phyloP scores from a whole-genome alignment of 2,888 invertebrate genomes.

The Harmothoe impar region DNA sequence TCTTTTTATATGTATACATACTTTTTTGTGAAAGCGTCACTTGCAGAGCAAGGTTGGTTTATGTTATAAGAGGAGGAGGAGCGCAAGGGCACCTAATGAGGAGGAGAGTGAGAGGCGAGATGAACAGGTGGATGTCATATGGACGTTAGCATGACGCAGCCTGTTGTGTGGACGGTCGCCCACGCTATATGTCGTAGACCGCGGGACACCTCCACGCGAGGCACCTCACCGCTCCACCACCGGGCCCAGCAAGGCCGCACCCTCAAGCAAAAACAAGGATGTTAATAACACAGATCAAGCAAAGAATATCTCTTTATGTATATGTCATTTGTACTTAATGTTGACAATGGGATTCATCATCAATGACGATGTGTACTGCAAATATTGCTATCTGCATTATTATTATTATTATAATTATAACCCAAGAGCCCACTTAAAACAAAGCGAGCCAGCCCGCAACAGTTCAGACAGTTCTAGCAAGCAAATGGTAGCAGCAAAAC shows the following conservation, averaged over 20 bases:
- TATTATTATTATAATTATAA: too few relatives aligned
- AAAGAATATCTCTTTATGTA: slow-evolving; percentile 40
- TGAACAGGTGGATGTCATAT: not conserved
- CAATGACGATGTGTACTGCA: not conserved
- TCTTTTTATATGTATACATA: slow-evolving; percentile 6
- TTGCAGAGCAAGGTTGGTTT: slow-evolving; percentile 16
- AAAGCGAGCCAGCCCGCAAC: not conserved
- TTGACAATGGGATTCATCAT: not conserved
- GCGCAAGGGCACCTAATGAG: not conserved
- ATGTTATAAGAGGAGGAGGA: not conserved
- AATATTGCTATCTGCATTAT: slow-evolving; percentile 2
- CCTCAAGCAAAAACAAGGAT: slow-evolving; percentile 23
- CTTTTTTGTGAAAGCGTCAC: slow-evolving; percentile 1
- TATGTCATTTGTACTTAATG: slow-evolving; percentile 54
- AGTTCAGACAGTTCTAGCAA: not conserved
- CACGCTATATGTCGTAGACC: not conserved
- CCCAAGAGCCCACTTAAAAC: not conserved
- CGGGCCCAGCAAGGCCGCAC: not conserved
- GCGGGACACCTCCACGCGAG: not conserved
- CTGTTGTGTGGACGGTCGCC: not conserved
- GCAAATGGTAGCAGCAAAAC: not conserved
- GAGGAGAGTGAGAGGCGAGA: not conserved
- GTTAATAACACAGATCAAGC: slow-evolving; percentile 3
- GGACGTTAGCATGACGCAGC: not conserved
- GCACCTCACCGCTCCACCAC: not conserved